Evolutionary conservation across 2,888 invertebrate genomes (phyloP).

Genomic region (Drosophila mettleri): DNA sequence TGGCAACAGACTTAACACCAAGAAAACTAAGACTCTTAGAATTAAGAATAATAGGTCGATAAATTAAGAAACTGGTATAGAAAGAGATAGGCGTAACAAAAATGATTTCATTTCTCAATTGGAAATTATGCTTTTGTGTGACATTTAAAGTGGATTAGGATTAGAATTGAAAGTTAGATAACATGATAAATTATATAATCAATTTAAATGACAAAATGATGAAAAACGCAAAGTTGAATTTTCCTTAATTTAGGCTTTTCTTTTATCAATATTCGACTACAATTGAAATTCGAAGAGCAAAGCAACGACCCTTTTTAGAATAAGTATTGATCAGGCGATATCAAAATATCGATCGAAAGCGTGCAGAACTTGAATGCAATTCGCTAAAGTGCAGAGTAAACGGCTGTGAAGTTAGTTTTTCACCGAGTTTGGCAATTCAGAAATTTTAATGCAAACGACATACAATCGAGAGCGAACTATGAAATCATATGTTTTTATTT

Average conservation of each 20-base stretch:
- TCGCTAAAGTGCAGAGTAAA: slow-evolving; percentile 62
- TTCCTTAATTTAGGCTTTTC: background rate
- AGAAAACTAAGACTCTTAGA: background rate
- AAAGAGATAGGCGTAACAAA: too few relatives aligned
- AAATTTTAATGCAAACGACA: slow-evolving; percentile 18
- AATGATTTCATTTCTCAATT: background rate
- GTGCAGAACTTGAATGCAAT: slow-evolving; percentile 46
- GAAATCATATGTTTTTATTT: slow-evolving; percentile 18
- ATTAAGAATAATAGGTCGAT: background rate
- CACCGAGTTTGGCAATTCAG: slow-evolving; percentile 28
- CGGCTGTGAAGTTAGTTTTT: slow-evolving; percentile 77
- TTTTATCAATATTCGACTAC: background rate
- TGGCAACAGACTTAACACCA: background rate
- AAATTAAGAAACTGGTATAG: background rate
- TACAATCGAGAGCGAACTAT: slow-evolving; percentile 35
- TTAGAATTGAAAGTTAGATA: background rate
- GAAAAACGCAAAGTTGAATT: background rate
- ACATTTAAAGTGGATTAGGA: too few relatives aligned
- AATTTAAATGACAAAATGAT: too few relatives aligned
- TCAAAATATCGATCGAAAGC: slow-evolving; percentile 23
- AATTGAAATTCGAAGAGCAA: slow-evolving; percentile 13
- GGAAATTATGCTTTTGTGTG: background rate
- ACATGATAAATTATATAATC: background rate
- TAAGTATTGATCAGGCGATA: slow-evolving; percentile 37
- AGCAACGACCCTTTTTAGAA: slow-evolving; percentile 63